Conservation (phyloP, 2,797 vertebrate species). For the Enoplosus armatus region DNA sequence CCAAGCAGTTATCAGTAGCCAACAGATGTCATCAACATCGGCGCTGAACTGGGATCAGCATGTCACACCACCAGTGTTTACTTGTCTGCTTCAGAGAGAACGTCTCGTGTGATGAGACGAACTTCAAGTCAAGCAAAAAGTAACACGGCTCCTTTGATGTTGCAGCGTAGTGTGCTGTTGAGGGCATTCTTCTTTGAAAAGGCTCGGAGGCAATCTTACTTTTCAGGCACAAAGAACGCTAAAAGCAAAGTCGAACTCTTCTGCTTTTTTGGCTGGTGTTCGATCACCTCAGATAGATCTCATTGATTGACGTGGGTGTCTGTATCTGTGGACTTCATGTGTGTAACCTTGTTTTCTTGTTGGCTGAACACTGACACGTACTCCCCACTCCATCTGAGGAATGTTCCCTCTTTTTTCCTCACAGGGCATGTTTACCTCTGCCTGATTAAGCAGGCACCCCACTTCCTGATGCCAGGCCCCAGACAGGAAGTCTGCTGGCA, state of each 20-base stretch:
- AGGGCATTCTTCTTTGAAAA: slow-evolving; percentile 19
- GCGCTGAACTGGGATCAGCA: slow-evolving; percentile 24
- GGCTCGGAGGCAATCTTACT: slow-evolving; percentile 9
- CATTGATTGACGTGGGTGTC: neutral
- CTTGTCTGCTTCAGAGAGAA: slow-evolving; percentile 25
- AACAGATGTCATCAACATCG: slow-evolving; percentile 58
- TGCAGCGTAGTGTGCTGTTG: neutral
- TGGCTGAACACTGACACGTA: slow-evolving; percentile 30
- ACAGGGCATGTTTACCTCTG: slow-evolving; percentile 63
- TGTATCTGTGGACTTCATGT: slow-evolving; percentile 8
- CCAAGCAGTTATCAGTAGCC: slow-evolving; percentile 59
- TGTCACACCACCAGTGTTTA: slow-evolving; percentile 30
- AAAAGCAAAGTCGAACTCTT: slow-evolving; percentile 1
- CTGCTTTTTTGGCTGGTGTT: neutral
- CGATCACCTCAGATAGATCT: neutral
- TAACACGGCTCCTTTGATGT: slow-evolving; percentile 26
- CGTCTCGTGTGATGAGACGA: slow-evolving; percentile 19
- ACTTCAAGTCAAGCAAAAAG: neutral
- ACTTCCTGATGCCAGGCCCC: slow-evolving; percentile 75
- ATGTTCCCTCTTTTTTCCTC: slow-evolving; percentile 73
- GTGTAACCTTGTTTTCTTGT: slow-evolving; percentile 26
- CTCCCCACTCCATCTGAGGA: slow-evolving; percentile 58
- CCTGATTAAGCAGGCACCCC: slow-evolving; percentile 69
- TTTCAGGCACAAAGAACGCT: slow-evolving; percentile 14
- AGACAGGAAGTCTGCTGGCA: slow-evolving; percentile 71